phyloP scores from a whole-genome alignment of 1,140 invertebrate species.

The Onthophagus taurus region DNA sequence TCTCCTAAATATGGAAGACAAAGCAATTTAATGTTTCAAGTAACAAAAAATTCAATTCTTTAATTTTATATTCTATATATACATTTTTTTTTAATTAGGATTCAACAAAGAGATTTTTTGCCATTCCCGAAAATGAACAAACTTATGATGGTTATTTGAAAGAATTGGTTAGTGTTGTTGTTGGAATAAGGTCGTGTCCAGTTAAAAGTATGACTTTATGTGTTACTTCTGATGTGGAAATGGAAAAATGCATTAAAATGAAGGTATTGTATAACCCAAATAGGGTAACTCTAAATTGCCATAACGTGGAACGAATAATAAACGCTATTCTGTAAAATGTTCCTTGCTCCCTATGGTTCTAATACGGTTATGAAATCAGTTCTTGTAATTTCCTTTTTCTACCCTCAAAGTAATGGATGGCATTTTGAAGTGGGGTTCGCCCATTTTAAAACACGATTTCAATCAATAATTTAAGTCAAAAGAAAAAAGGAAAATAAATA shows the following conservation, averaged over 20 bases:
- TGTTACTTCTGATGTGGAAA: conserved; percentile 82
- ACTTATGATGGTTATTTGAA: conserved; percentile 52
- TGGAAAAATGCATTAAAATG: conserved; percentile 91
- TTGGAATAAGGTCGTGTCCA: conserved; percentile 68
- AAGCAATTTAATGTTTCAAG: conserved; percentile 61
- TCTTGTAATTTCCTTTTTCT: no score
- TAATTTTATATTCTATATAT: not conserved
- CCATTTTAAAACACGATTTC: no score
- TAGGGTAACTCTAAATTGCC: conserved; percentile 26
- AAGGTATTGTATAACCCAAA: no score
- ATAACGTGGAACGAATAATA: no score
- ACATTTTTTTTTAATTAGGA: conserved; percentile 49
- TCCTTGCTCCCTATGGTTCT: no score
- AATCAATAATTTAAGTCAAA: no score
- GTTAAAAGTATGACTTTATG: conserved; percentile 73
- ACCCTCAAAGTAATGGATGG: no score
- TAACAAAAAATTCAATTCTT: conserved; percentile 26
- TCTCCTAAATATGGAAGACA: conserved; percentile 52
- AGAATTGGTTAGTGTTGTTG: conserved; percentile 54
- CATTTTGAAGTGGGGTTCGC: no score
- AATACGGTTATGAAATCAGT: no score
- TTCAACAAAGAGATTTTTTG: conserved; percentile 50
- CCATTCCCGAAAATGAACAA: conserved; percentile 44
- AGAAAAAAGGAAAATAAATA: no score
- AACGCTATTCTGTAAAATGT: no score